A percentile compares a stretch with the other conserved stretches of the same genome.
These are phyloP conservation scores for Urophycis tenuis DNA, from an alignment of 2,797 vertebrate genomes.

Conservation along the genomic window DNA sequence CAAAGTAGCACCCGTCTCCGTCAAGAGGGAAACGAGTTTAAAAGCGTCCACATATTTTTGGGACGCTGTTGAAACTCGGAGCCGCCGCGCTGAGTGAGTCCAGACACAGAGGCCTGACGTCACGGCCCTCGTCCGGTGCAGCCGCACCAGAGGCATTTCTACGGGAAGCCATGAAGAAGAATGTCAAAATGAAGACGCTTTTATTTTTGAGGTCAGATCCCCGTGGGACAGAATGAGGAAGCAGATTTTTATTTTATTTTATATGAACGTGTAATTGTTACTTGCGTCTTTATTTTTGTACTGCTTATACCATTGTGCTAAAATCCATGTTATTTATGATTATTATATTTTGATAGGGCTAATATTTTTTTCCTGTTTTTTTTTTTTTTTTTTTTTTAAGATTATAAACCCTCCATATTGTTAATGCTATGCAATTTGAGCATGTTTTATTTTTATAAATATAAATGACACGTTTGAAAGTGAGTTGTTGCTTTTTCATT, in stretches of 20 bases:
- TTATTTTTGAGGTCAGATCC: constrained; percentile 9
- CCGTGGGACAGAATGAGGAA: constrained; percentile 36
- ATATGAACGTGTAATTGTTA: constrained; percentile 28
- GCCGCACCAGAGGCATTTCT: too few relatives aligned
- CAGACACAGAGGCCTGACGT: not conserved
- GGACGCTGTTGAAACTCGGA: not conserved
- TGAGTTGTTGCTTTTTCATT: constrained; percentile 15
- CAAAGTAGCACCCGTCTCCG: too few relatives aligned
- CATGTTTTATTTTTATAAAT: constrained; percentile 44
- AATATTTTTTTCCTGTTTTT: constrained; percentile 50
- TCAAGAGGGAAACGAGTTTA: too few relatives aligned
- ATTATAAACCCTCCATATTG: constrained; percentile 37
- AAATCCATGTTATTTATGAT: constrained; percentile 56
- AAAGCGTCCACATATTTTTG: not conserved
- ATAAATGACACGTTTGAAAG: constrained; percentile 45
- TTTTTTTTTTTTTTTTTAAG: too few relatives aligned
- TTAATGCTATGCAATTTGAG: constrained; percentile 41
- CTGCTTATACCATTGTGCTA: constrained; percentile 38
- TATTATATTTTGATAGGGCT: constrained; percentile 13
- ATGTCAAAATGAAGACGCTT: constrained; percentile 39
- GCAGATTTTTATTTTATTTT: constrained; percentile 38
- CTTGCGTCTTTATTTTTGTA: constrained; percentile 31
- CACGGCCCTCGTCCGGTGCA: not conserved
- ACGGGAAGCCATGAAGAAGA: not conserved
- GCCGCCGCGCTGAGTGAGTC: not conserved